Base-by-base conservation (phyloP, 2,888 invertebrate species). In the Laothoe populi region DNA sequence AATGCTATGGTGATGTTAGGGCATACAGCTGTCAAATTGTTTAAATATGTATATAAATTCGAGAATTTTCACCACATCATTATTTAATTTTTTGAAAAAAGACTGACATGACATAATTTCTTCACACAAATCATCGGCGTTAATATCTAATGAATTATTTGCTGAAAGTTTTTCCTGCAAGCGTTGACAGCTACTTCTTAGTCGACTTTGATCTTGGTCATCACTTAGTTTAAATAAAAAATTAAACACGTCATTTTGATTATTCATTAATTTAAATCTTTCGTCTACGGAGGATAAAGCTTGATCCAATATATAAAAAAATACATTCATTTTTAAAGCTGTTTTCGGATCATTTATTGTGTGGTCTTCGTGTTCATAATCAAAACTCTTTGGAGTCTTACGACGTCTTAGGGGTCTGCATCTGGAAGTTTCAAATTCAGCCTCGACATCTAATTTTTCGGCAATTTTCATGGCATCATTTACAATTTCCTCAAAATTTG, bases 401-500 rank as follows among this genome's bases (percentile, higher is more conserved):
- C 63, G 63, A 66, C 64, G 63, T 59, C 65, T 66, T 61, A 63
- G 64, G 63, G 63, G 65, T 63, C 63, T 65, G 62, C 53, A 67
- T 38, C 65, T 64, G 62, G 42, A 58, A 42, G 42, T 58, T 58
- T 58, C 24, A 58, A 58, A 58, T 58, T 67, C 63, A 67, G 67
- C 16, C 49, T 67, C 63, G 62, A 67, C 65, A 23, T 58, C 42
- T 24, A 58, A 57, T 64, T 40, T 61, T 64, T 64, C 57, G 57
- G 64, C 64, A 68, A 66, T 66, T 66, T 64, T 68, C 26, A 21
- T 65, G 66, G 65, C 63, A 66, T 66, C 61, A 65, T 16, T 66
- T 66, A 66, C 64, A 66, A 66, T 66, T 69, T 65, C 63, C 44
- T 69, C 65, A 69, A 65, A 66, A 65, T 65, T 66, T 66, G 64